Percentiles rank a stretch among this genome's conserved stretches.
These are phyloP conservation scores for Agriopis marginaria DNA, from an alignment of 2,888 invertebrate genomes.

Conservation along the genomic window DNA sequence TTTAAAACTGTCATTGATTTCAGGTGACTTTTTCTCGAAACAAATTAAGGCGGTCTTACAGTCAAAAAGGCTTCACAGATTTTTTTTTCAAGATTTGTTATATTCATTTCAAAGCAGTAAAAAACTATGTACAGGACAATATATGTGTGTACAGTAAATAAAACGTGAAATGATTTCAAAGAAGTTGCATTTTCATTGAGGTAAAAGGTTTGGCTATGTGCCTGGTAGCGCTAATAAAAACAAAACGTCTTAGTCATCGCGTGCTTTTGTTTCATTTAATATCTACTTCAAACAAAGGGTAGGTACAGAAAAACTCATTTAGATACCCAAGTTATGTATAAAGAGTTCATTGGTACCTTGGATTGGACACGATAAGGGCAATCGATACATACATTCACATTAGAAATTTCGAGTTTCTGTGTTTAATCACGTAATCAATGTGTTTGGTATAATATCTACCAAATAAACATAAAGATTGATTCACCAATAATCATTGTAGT, in stretches of 20 bases:
- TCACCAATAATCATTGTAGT: neutral
- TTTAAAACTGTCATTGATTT: too few relatives aligned
- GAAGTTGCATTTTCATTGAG: conserved; percentile 9
- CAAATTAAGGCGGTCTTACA: too few relatives aligned
- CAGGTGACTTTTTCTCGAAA: too few relatives aligned
- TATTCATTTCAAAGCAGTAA: too few relatives aligned
- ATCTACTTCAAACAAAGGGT: conserved; percentile 43
- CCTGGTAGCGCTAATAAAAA: conserved; percentile 39
- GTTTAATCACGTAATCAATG: neutral
- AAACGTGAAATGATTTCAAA: conserved; percentile 6
- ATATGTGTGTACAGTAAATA: too few relatives aligned
- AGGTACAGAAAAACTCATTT: conserved; percentile 1
- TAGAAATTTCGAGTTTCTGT: neutral
- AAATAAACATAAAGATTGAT: neutral
- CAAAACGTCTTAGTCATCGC: conserved; percentile 58
- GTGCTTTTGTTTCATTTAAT: conserved; percentile 62
- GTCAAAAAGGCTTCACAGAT: too few relatives aligned
- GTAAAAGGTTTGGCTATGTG: conserved; percentile 46
- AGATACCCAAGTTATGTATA: neutral
- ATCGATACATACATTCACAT: neutral
- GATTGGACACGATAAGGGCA: conserved; percentile 13
- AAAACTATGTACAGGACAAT: too few relatives aligned
- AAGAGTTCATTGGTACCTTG: conserved; percentile 17
- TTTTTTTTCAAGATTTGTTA: too few relatives aligned
- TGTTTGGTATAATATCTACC: neutral